Evolutionary conservation across 2,888 invertebrate genomes (phyloP).

Genomic region (Mythimna ferrago): DNA sequence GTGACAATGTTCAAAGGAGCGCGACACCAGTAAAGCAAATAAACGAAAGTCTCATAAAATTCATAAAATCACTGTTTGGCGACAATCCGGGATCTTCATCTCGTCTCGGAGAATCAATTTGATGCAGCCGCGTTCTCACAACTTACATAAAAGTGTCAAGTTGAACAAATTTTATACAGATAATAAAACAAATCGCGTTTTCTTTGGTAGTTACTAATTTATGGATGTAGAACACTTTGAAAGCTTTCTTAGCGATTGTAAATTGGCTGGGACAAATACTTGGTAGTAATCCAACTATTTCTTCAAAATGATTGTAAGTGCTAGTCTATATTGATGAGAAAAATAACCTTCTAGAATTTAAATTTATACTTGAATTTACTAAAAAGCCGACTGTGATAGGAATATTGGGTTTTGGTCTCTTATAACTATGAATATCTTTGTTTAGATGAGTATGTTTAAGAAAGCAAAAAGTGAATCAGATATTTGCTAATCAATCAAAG

Average conservation of each 20-base stretch:
- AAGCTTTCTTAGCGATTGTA: constrained; percentile 5
- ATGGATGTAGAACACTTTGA: constrained; percentile 17
- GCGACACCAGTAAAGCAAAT: constrained; percentile 6
- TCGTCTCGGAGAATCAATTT: constrained; percentile 6
- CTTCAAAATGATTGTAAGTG: background rate
- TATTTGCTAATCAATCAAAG: background rate
- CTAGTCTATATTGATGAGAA: background rate
- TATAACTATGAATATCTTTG: too few species aligned
- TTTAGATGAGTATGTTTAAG: too few species aligned
- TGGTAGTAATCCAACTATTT: background rate
- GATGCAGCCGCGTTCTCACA: constrained; percentile 11
- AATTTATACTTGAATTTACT: background rate
- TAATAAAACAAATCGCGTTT: constrained; percentile 8
- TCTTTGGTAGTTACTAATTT: constrained; percentile 6
- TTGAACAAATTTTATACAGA: constrained; percentile 5
- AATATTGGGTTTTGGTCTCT: background rate
- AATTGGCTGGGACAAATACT: background rate
- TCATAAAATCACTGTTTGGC: constrained; percentile 11
- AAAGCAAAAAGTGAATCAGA: background rate
- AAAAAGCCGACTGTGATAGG: background rate
- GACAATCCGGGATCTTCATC: background rate
- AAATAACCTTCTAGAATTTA: background rate
- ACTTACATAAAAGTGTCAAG: constrained; percentile 15
- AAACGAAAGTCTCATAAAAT: background rate
- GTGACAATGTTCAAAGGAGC: background rate